Evolutionary conservation across 2,888 invertebrate species (phyloP), one percentile per base, ranked within the genome.

Genomic region (Aphidoletes aphidimyza): DNA sequence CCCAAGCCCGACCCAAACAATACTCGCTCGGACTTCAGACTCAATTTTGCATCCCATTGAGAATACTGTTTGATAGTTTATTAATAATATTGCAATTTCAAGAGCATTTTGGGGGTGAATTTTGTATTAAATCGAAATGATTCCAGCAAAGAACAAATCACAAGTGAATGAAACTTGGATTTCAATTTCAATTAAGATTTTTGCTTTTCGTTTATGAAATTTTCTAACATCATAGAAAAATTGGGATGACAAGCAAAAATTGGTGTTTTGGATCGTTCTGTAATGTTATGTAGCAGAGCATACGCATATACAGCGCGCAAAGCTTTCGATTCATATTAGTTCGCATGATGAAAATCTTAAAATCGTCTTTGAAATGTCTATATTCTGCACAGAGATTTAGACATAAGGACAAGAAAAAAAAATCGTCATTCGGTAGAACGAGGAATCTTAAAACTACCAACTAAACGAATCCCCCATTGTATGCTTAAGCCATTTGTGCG

Each of bases 401-500:
- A 69, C n/a, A n/a, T n/a, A n/a, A n/a, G n/a, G 11, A 11, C 17
- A 30, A 30, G 69, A 14, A 69, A 30, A 30, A 69, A 30, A 69
- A 69, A 69, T 5, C 69, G 11, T n/a, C n/a, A 69, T 69, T 69
- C 69, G 69, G 14, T 1, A 81, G 22, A 81, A n/a, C 37, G 81
- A 39, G 39, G 36, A 81, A 11, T 39, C 11, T 22, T 34, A 39
- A 81, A 37, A 81, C 69, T 30, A 69, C n/a, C 69, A 30, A 69
- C 8, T 26, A 11, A 19, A n/a, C 36, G 81, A 81, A 81, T 81
- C 81, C 81, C 37, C 39, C 39, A 81, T 81, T 81, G 81, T 81
- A 81, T 81, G 81, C 81, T 81, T 81, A 81, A 81, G 39, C 39
- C 81, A 81, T 81, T 81, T 81, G 81, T 81, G 81, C 81, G 81